A percentile compares a stretch with the other conserved stretches of the same genome.
Conservation (phyloP, 2,888 invertebrate genomes). For the Embidobia sp. region DNA sequence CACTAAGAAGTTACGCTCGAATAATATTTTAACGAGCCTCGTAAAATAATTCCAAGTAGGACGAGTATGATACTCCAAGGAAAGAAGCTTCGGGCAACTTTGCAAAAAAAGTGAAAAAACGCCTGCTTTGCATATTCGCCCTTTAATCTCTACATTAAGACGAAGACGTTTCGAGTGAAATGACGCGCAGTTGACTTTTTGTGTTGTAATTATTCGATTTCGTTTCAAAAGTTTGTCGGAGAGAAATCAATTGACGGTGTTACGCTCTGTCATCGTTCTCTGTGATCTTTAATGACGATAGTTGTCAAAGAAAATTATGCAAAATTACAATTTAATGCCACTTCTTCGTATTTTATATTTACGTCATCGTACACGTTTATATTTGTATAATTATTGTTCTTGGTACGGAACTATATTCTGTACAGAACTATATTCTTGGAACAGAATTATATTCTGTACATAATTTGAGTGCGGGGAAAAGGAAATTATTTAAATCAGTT, state of each 20-base stretch:
- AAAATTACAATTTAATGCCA: constrained; percentile 64
- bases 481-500: too few species aligned
- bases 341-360: constrained; percentile 72
- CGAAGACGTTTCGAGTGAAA: constrained; percentile 37
- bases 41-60: constrained; percentile 79
- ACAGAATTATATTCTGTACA: too few species aligned
- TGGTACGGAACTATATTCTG: too few species aligned
- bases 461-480: too few species aligned
- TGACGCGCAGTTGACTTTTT: constrained; percentile 6
- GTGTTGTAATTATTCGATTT: constrained; percentile 1
- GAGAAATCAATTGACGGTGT: constrained; percentile 1
- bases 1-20: constrained; percentile 79
- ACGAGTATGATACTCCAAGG: constrained; percentile 47
- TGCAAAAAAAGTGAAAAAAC: constrained; percentile 71
- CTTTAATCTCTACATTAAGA: constrained; percentile 70
- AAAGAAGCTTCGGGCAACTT: constrained; percentile 65
- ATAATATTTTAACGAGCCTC: constrained; percentile 81
- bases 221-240: background rate
- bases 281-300: constrained; percentile 51
- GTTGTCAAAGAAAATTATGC: constrained; percentile 45
- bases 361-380: too few species aligned
- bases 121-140: constrained; percentile 78
- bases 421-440: too few species aligned
- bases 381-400: constrained; percentile 1
- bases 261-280: constrained; percentile 16